Percentiles rank a stretch among this genome's conserved stretches.
Conservation (phyloP, 2,888 invertebrate genomes). For the Trichacis sp. region DNA sequence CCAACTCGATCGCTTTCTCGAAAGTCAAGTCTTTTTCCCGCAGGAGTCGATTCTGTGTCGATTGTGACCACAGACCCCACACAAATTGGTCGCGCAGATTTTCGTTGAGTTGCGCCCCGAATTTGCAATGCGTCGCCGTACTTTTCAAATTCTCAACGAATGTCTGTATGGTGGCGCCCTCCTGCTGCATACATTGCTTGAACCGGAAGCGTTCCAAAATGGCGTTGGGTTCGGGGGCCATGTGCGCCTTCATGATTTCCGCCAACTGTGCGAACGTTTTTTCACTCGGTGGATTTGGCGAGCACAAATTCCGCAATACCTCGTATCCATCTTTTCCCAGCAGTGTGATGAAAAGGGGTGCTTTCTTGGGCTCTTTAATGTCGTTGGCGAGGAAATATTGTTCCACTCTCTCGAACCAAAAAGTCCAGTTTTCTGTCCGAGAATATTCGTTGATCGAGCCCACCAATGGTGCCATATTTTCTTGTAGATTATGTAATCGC, state of each 20-base stretch:
- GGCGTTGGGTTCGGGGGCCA: slow-evolving; percentile 28
- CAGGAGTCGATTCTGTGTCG: slow-evolving; percentile 8
- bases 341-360: slow-evolving; percentile 24
- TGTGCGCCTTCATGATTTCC: slow-evolving; percentile 27
- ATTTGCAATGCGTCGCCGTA: slow-evolving; percentile 7
- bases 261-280: slow-evolving; percentile 26
- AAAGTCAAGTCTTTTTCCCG: slow-evolving; percentile 10
- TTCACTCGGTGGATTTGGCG: slow-evolving; percentile 17
- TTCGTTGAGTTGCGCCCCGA: background rate
- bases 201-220: slow-evolving; percentile 38
- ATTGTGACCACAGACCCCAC: slow-evolving; percentile 1
- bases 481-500: background rate
- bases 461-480: slow-evolving; percentile 3
- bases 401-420: slow-evolving; percentile 23
- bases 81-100: slow-evolving; percentile 12
- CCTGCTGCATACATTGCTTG: slow-evolving; percentile 31
- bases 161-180: slow-evolving; percentile 16
- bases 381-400: slow-evolving; percentile 29
- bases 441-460: slow-evolving; percentile 21
- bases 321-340: slow-evolving; percentile 24
- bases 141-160: slow-evolving; percentile 24
- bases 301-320: slow-evolving; percentile 31
- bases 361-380: slow-evolving; percentile 14
- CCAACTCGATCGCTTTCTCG: slow-evolving; percentile 6
- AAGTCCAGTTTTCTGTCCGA: slow-evolving; percentile 17